Evolutionary conservation across 1,140 invertebrate species (phyloP), one percentile per base, ranked within the genome.

Genomic region (Chelonus insularis): DNA sequence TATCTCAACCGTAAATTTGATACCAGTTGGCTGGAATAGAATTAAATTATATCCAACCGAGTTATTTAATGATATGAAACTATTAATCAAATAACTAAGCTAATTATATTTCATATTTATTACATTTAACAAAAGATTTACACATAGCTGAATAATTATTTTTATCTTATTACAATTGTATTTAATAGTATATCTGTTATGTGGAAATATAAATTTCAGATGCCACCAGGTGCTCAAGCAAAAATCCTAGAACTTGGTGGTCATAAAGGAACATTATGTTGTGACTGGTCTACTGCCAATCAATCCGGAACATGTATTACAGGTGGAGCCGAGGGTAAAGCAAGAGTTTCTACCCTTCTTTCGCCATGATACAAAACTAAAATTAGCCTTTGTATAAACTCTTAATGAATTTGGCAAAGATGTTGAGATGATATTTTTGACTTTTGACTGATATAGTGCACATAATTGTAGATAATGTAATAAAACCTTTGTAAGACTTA

Each of bases 271-370:
- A 82, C 85, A 0, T 68, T 85, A 6, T 86, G 86, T 23, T 86
- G 87, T 47, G 87, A 89, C 70, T 89, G 87, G 87, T 84, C 86
- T 8, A 86, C 82, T 23, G 83, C 85, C 8, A 84, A 86, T 71
- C 85, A 87, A 69, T 87, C 85, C 21, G 82, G 83, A 29, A 85
- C 86, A 14, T 88, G 86, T 69, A 80, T 88, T 41, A 87, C 86
- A 43, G 86, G 86, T 25, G 83, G 85, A 4, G 76, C 81, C 34
- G 86, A 88, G 69, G 86, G 86, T 18, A 84, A 83, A 65, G 84
- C 87, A 14, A 80, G 83, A 56, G 82, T 88, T 18, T 86, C 85
- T 2, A 88, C 87, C 4, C 72, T 88, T 56, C 75, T 88, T 4
- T 79, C 79, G 41, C 80, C 81, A 74, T 83, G 79, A 81, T 80